Evolutionary conservation across 2,113 vertebrate species (phyloP).

Genomic region (Triplophysa rosa): DNA sequence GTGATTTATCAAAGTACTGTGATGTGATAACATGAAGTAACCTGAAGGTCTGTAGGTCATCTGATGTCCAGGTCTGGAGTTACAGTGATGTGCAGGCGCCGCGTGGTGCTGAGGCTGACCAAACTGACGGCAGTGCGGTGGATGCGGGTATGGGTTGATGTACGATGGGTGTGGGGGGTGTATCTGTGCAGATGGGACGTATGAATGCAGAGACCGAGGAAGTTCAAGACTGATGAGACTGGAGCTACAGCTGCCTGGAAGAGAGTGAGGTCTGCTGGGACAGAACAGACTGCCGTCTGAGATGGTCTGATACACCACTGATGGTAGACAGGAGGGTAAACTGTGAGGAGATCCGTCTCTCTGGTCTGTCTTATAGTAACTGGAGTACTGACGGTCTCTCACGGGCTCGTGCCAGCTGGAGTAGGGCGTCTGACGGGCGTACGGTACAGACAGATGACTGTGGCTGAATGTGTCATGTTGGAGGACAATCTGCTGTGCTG

Average conservation of each 20-base stretch:
- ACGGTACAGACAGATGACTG: slow-evolving; percentile 4
- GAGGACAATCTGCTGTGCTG: background rate
- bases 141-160: slow-evolving; percentile 1
- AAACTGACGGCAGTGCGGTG: slow-evolving; percentile 25
- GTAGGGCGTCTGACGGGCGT: slow-evolving; percentile 33
- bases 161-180: slow-evolving; percentile 7
- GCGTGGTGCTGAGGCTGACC: background rate
- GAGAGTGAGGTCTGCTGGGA: slow-evolving; percentile 32
- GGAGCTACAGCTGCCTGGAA: slow-evolving; percentile 28
- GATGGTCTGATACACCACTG: slow-evolving; percentile 41
- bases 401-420: slow-evolving; percentile 9
- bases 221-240: slow-evolving; percentile 53
- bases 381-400: background rate
- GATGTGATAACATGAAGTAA: background rate
- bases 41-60: slow-evolving; percentile 33
- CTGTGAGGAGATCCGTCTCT: slow-evolving; percentile 40
- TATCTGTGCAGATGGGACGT: background rate
- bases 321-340: slow-evolving; percentile 50
- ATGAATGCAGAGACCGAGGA: slow-evolving; percentile 53
- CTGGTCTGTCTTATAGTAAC: slow-evolving; percentile 25
- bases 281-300: background rate
- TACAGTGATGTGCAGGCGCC: slow-evolving; percentile 24
- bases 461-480: background rate
- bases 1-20: background rate
- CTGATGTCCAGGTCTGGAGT: slow-evolving; percentile 16